phyloP scores from a whole-genome alignment of 2,797 vertebrate genomes.

The Microhierax caerulescens region DNA sequence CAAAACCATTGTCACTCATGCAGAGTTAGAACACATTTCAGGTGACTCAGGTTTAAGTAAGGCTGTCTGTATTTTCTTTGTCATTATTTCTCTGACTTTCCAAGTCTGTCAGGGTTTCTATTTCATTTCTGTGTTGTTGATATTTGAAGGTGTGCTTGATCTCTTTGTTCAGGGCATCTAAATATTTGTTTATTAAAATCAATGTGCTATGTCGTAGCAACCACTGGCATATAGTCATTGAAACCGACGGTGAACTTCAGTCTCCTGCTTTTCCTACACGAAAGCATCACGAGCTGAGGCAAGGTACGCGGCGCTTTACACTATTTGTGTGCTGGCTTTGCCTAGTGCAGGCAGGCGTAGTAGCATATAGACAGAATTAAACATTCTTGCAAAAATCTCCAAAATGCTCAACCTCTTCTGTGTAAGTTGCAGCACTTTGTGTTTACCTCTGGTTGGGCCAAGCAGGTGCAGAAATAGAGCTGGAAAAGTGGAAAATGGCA shows the following conservation, averaged over 20 bases:
- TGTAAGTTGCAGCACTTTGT: neutral
- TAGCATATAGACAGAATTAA: neutral
- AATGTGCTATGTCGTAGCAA: neutral
- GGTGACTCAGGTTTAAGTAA: neutral
- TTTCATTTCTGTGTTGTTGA: neutral
- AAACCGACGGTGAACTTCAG: neutral
- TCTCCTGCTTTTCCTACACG: neutral
- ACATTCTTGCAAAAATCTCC: neutral
- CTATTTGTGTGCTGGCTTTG: neutral
- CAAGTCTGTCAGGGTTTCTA: neutral
- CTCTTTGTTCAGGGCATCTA: neutral
- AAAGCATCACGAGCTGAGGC: neutral
- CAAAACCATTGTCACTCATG: neutral
- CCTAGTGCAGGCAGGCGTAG: neutral
- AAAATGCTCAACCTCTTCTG: neutral
- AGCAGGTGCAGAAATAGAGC: neutral
- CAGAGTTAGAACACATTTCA: neutral
- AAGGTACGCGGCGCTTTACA: fast-evolving
- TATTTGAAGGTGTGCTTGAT: neutral
- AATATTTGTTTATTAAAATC: neutral
- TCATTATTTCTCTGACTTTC: neutral
- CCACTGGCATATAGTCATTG: too few species aligned
- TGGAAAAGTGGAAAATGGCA: neutral
- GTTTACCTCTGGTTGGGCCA: neutral
- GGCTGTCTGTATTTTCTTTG: neutral